A percentile compares a stretch with the other conserved stretches of the same genome.
phyloP scores from a whole-genome alignment of 2,113 vertebrate genomes.

The Oryzias curvinotus region DNA sequence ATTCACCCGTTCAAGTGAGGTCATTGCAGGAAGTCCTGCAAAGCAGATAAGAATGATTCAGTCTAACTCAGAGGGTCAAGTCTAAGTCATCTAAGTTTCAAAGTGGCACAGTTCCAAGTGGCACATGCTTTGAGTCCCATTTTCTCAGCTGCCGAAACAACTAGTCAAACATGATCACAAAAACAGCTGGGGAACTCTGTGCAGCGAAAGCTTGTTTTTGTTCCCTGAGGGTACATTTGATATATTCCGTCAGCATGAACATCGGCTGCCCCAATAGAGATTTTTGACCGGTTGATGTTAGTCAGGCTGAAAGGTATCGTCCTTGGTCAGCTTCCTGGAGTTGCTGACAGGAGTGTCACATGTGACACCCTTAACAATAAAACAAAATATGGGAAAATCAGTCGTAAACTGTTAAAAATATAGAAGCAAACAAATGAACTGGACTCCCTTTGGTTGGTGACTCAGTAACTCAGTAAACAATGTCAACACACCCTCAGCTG shows the following conservation, averaged over 20 bases:
- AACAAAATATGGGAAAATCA: no score
- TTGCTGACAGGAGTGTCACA: neutral
- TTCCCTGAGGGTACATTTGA: conserved; percentile 8
- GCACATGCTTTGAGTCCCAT: no score
- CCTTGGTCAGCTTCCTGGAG: conserved; percentile 15
- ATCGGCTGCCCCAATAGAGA: conserved; percentile 5
- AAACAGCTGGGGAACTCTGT: conserved; percentile 36
- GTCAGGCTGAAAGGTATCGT: neutral
- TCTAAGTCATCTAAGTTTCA: no score
- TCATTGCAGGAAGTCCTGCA: neutral
- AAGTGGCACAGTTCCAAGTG: no score
- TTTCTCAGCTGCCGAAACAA: neutral
- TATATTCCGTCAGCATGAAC: conserved; percentile 14
- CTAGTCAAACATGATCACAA: neutral
- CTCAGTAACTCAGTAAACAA: no score
- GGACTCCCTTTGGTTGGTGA: no score
- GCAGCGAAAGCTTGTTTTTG: conserved; percentile 30
- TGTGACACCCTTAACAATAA: neutral
- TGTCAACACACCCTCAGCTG: no score
- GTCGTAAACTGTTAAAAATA: no score
- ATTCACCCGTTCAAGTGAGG: neutral
- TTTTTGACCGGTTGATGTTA: conserved; percentile 8
- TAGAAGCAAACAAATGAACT: no score
- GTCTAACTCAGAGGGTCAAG: neutral
- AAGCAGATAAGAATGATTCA: neutral